A percentile compares a stretch with the other conserved stretches of the same genome.
Evolutionary conservation across 1,140 invertebrate species (phyloP).

Genomic region (Carposina sasakii): DNA sequence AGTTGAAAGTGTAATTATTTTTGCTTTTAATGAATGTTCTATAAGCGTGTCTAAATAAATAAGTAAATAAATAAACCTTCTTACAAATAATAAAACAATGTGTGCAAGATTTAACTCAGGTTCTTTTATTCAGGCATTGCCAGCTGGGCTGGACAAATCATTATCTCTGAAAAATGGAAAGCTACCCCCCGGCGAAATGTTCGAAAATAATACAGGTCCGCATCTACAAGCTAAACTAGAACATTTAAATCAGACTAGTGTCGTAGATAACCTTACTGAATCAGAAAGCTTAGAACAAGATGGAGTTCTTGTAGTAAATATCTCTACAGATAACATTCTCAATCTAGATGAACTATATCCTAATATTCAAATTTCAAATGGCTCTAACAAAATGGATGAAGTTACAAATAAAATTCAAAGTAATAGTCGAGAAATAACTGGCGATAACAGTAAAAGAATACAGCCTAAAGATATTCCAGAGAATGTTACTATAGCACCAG

Average conservation of each 20-base stretch:
- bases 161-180: constrained; percentile 58
- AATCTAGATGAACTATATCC: constrained; percentile 62
- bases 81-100: too few relatives aligned
- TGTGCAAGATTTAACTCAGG: too few relatives aligned
- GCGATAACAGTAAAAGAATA: constrained; percentile 63
- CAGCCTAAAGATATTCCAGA: constrained; percentile 58
- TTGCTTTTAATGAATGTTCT: too few relatives aligned
- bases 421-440: constrained; percentile 68
- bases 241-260: constrained; percentile 16
- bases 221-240: constrained; percentile 34
- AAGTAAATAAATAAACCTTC: too few relatives aligned
- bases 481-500: constrained; percentile 57
- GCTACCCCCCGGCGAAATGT: constrained; percentile 46
- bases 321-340: constrained; percentile 64
- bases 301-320: constrained; percentile 65
- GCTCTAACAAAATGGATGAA: constrained; percentile 61
- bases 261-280: constrained; percentile 57
- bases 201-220: constrained; percentile 31
- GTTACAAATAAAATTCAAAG: constrained; percentile 70
- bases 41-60: too few relatives aligned
- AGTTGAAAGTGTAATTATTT: too few relatives aligned
- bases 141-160: constrained; percentile 56
- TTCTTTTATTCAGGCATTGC: constrained; percentile 39
- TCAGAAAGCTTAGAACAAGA: constrained; percentile 68
- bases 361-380: constrained; percentile 46